These are phyloP conservation scores for Aphelenchoides besseyi DNA, from an alignment of 1,140 invertebrate species.

Conservation along the genomic window DNA sequence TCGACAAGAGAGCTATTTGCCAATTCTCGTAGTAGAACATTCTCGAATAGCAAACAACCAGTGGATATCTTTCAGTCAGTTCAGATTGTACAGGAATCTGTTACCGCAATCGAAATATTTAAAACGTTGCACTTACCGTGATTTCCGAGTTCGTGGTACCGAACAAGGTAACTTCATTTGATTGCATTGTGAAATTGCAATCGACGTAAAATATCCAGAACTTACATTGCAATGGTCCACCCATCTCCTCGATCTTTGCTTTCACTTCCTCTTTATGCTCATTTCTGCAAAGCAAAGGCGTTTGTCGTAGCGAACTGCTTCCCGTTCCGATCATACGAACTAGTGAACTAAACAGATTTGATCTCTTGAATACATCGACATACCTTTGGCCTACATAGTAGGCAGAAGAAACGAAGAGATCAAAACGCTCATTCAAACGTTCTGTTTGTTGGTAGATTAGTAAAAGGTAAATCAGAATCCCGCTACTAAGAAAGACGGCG, in stretches of 20 bases:
- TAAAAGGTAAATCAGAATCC: neutral
- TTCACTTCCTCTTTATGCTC: neutral
- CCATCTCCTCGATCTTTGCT: neutral
- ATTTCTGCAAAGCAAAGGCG: neutral
- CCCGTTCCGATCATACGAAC: neutral
- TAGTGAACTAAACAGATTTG: neutral
- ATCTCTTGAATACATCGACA: neutral
- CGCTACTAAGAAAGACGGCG: neutral
- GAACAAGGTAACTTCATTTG: neutral
- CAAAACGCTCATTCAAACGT: neutral
- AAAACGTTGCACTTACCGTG: neutral
- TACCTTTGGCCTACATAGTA: neutral
- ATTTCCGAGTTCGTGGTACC: neutral
- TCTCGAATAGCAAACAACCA: slow-evolving; percentile 6
- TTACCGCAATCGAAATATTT: neutral
- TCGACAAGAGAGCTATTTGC: neutral
- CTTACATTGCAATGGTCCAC: neutral
- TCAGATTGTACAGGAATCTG: neutral
- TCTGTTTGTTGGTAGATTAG: neutral
- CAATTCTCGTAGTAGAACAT: slow-evolving; percentile 8
- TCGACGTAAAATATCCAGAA: neutral
- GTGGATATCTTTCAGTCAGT: neutral
- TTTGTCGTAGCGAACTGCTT: neutral
- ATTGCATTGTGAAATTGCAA: neutral
- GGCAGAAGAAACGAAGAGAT: neutral